These are phyloP conservation scores for Lindbergichthys nudifrons DNA, from an alignment of 2,797 vertebrate genomes.

Conservation along the genomic window DNA sequence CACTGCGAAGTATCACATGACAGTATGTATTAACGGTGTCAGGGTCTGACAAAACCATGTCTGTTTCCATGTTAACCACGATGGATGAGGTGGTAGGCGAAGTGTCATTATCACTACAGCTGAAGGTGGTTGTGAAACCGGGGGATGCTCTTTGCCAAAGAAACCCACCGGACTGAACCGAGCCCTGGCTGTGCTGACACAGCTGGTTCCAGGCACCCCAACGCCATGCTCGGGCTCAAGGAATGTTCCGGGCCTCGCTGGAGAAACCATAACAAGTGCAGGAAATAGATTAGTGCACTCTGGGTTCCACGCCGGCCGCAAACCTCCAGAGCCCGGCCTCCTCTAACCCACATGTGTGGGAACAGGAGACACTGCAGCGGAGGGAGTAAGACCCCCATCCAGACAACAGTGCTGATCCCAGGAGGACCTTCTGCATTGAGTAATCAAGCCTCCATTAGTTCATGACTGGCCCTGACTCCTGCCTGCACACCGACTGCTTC, in stretches of 20 bases:
- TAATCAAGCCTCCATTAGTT: constrained; percentile 27
- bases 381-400: constrained; percentile 49
- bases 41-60: constrained; percentile 40
- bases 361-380: constrained; percentile 46
- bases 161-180: constrained; percentile 57
- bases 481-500: constrained; percentile 21
- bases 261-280: constrained; percentile 95
- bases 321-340: constrained; percentile 68
- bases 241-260: constrained; percentile 84
- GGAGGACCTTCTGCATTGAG: constrained; percentile 35
- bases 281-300: constrained; percentile 92
- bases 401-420: constrained; percentile 46
- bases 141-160: constrained; percentile 40
- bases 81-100: constrained; percentile 65
- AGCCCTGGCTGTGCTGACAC: constrained; percentile 88
- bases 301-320: constrained; percentile 83
- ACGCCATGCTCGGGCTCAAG: constrained; percentile 62
- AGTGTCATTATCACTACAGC: constrained; percentile 49
- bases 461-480: constrained; percentile 11
- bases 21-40: constrained; percentile 52
- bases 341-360: constrained; percentile 85
- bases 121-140: constrained; percentile 31
- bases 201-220: constrained; percentile 83
- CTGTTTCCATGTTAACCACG: constrained; percentile 49
- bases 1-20: constrained; percentile 51